These are phyloP conservation scores for Octodonta nipae DNA, from an alignment of 2,888 invertebrate species.

Conservation along the genomic window DNA sequence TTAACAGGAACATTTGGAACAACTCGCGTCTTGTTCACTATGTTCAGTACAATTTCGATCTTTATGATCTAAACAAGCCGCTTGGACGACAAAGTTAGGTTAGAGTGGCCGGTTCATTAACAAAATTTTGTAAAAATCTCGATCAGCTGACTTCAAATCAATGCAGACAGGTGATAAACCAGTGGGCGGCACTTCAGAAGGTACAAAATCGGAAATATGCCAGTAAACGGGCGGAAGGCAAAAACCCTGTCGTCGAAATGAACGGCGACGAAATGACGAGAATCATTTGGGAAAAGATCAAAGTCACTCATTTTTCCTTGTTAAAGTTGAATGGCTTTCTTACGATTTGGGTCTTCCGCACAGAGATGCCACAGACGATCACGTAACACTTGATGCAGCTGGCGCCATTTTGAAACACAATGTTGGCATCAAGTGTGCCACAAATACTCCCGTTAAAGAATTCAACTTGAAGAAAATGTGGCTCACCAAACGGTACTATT, in stretches of 20 bases:
- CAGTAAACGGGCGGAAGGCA: constrained; percentile 47
- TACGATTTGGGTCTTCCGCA: constrained; percentile 74
- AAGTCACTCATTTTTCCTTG: constrained; percentile 66
- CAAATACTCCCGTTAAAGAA: constrained; percentile 84
- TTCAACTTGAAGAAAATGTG: constrained; percentile 89
- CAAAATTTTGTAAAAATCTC: constrained; percentile 31
- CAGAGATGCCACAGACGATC: constrained; percentile 67
- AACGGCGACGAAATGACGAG: constrained; percentile 91
- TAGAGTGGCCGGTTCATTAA: constrained; percentile 34
- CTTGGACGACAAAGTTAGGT: no score
- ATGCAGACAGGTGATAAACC: no score
- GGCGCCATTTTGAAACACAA: constrained; percentile 71
- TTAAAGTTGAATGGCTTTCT: constrained; percentile 68
- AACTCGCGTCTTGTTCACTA: no score
- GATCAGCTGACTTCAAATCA: constrained; percentile 22
- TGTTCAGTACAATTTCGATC: no score
- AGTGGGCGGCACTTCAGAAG: no score
- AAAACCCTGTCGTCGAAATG: constrained; percentile 71
- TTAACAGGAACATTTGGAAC: no score
- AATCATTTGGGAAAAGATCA: constrained; percentile 82
- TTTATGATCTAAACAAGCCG: no score
- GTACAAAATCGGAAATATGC: no score
- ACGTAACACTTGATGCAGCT: constrained; percentile 74
- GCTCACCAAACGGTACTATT: constrained; percentile 84
- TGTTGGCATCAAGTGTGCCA: constrained; percentile 82